Base-by-base conservation (phyloP, 2,888 invertebrate genomes). In the Leistus spinibarbis region DNA sequence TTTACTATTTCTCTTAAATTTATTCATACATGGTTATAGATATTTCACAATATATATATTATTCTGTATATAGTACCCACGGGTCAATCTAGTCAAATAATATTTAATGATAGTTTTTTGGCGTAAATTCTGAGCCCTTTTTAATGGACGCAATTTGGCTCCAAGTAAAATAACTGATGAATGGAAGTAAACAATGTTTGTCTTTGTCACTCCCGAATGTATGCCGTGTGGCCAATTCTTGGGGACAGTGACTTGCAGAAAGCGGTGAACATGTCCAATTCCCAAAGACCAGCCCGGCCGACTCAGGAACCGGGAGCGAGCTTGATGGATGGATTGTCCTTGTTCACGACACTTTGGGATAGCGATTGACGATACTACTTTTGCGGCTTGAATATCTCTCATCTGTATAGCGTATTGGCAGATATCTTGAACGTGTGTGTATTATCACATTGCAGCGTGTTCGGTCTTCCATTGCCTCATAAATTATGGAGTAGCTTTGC, bases 271-370 rank as follows among this genome's bases (percentile, higher is more conserved):
- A 71, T 71, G 71, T 72, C 72, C 56, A 72, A 72, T 72, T 57
- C 72, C 54, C 65, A 53, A 66, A 65, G 56, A 16, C 27, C 72
- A 57, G 23, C 19, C 27, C 72, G 66, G 23, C 19, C 27, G 27
- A 53, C 53, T 9, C 16, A n/a, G 22, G 22, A 22, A 24, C 27
- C 71, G 54, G 27, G 24, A 27, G 24, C 3, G 40, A 40, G 40
- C 63, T 60, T 73, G 73, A 73, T 73, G 73, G 73, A 73, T 73
- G 73, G 62, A 73, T 72, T 71, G 67, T 73, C 73, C 57, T 16
- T 57, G 57, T 57, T 40, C 60, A 22, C 17, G 17, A 60, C 60
- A 19, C 60, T 22, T 10, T 40, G 13, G 40, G 13, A 40, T 40
- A 40, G 13, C 10, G 13, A 40, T 40, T 10, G 40, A 40, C 40